Percentiles rank a stretch among this genome's conserved stretches.
Evolutionary conservation across 1,140 invertebrate genomes (phyloP).

Genomic region (Hyles vespertilio): DNA sequence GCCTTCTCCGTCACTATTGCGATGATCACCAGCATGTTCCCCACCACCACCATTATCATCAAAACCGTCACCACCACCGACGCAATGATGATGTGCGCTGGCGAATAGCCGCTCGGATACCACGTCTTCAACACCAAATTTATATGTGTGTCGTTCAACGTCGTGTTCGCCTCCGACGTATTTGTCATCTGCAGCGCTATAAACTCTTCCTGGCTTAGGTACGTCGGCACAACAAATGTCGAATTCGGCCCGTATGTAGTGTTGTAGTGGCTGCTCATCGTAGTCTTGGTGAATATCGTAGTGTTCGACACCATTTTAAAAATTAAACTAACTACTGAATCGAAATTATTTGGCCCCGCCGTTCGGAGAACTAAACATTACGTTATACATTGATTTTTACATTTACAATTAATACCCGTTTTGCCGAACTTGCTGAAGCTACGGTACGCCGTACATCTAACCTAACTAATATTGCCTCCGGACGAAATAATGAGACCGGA

Average conservation of each 20-base stretch:
- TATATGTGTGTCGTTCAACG: slow-evolving; percentile 55
- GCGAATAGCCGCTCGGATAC: slow-evolving; percentile 92
- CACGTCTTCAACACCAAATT: slow-evolving; percentile 71
- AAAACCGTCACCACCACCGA: slow-evolving; percentile 93
- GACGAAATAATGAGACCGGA: slow-evolving; percentile 22
- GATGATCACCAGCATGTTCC: slow-evolving; percentile 98
- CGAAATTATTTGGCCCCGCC: too few species aligned
- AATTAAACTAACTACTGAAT: slow-evolving; percentile 16
- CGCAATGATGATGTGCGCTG: slow-evolving; percentile 90
- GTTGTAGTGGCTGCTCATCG: slow-evolving; percentile 50
- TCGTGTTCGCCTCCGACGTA: slow-evolving; percentile 48
- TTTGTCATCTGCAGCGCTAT: slow-evolving; percentile 68
- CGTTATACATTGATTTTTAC: slow-evolving; percentile 8
- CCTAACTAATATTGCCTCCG: slow-evolving; percentile 63
- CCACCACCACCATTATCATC: slow-evolving; percentile 98
- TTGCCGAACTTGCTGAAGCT: slow-evolving; percentile 28
- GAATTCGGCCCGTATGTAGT: slow-evolving; percentile 45
- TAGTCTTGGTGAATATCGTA: slow-evolving; percentile 34
- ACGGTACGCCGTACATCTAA: not conserved
- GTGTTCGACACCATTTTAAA: slow-evolving; percentile 52
- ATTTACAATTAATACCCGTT: slow-evolving; percentile 44
- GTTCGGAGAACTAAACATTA: slow-evolving; percentile 7
- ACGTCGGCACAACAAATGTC: slow-evolving; percentile 59
- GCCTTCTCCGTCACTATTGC: slow-evolving; percentile 97
- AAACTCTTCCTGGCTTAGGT: slow-evolving; percentile 68